Percentiles rank a stretch among this genome's conserved stretches.
These are phyloP conservation scores for Philereme transversata DNA, from an alignment of 2,888 invertebrate genomes.

Conservation along the genomic window DNA sequence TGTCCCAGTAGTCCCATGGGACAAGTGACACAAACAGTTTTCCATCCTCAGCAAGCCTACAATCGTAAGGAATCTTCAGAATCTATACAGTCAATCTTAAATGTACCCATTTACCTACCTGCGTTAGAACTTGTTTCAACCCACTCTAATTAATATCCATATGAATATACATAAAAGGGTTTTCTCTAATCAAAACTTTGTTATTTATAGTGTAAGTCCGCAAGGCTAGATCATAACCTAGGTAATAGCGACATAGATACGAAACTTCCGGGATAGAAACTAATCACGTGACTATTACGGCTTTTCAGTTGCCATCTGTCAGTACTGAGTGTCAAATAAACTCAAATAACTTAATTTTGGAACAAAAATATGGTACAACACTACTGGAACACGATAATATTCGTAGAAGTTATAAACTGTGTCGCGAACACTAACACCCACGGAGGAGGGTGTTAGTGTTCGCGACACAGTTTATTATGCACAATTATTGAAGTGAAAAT, in stretches of 20 bases:
- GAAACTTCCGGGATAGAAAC: slow-evolving; percentile 1
- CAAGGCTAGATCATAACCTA: slow-evolving; percentile 33
- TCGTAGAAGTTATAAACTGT: too few relatives aligned
- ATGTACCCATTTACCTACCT: slow-evolving; percentile 22
- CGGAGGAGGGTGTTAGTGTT: too few relatives aligned
- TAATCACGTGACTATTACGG: background rate
- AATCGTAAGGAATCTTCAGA: background rate
- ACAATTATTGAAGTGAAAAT: too few relatives aligned
- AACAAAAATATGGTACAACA: too few relatives aligned
- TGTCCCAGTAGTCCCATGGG: too few relatives aligned
- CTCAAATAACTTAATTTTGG: too few relatives aligned
- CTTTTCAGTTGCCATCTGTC: background rate
- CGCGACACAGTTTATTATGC: too few relatives aligned
- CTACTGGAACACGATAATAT: too few relatives aligned
- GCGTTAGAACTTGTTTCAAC: slow-evolving; percentile 22
- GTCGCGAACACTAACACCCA: too few relatives aligned
- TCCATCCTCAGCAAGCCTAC: too few relatives aligned
- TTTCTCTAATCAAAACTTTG: slow-evolving; percentile 77
- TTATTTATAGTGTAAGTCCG: slow-evolving; percentile 67
- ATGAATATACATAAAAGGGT: slow-evolving; percentile 73
- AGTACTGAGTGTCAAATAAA: too few relatives aligned
- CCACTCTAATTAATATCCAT: slow-evolving; percentile 69
- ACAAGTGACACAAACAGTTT: too few relatives aligned
- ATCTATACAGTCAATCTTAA: slow-evolving; percentile 7
- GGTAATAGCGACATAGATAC: slow-evolving; percentile 9